Evolutionary conservation across 2,888 invertebrate species (phyloP), one percentile per base, ranked within the genome.

Genomic region (Napeogenes sylphis): DNA sequence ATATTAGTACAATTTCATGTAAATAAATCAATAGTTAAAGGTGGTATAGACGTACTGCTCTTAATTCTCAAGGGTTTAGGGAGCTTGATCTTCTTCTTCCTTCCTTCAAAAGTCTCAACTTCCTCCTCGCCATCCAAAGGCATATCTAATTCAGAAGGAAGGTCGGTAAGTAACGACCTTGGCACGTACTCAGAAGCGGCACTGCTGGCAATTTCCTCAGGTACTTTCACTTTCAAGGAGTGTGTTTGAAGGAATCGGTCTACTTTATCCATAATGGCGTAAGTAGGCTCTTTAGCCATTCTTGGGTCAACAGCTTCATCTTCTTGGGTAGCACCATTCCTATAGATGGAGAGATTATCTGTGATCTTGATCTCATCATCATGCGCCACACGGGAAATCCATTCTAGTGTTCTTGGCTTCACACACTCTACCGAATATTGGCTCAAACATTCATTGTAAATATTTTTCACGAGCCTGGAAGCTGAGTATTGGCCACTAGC

Each of bases 231-330:
- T 76, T 93, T 92, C 51, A 96, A 82, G n/a, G 94, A 92, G 82
- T 96, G 96, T 33, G 93, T 94, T 74, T 94, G 93, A 61, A 97
- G 83, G 80, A 95, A 97, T 61, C 91, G 84, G 73, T 96, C 96
- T 68, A 96, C 92, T 78, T 92, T 92, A 73, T 96, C 94, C 69
- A 96, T 92, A 75, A 95, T 91, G 69, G 92, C 91, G 68, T 92
- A 83, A 56, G 88, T 85, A 13, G 91, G 86, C 62, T 92, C 93
- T 73, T 85, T 92, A 55, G 89, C 88, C 82, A 86, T 86, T 74
- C 92, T 91, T 4, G 86, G 90, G 70, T 88, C 85, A 13, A 81
- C 80, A 62, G 72, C 79, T 62, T 72, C 79, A 55, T 81, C 83
- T 13, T 83, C 84, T 68, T 89, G 87, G 2, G 92, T 79, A 56